Evolutionary conservation across 2,888 invertebrate genomes (phyloP), one percentile per base, ranked within the genome.

Genomic region (Drosophila infuscata): DNA sequence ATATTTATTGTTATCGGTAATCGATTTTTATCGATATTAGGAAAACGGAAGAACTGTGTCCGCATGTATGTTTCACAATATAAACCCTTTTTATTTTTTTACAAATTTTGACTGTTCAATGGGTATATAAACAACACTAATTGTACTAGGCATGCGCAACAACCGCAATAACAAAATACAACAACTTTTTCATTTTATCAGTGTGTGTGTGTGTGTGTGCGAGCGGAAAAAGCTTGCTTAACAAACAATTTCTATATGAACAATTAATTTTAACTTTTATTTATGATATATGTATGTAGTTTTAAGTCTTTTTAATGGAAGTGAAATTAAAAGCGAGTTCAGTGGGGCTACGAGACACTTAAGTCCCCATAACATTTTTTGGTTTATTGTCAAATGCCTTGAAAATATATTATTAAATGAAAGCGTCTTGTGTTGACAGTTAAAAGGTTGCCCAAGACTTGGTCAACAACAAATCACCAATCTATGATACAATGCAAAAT

Each of bases 221-320:
- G 54, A 54, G 61, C 69, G 64, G 69, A 76, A 77, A 76, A 72
- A 76, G 61, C 51, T 63, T 32, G n/a, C 74, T 65, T 35, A 35
- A 35, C 60, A 73, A 64, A 69, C 64, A 77, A 64, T 72, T 73
- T 69, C 61, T 74, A 65, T 62, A 77, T 52, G 74, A 63, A 61
- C 70, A 76, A 74, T 77, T 77, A 74, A 77, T 77, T 79, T 79
- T 79, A 63, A 62, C 70, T 79, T 79, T 79, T 79, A 79, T 79
- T 78, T 77, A 77, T 74, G 49, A 66, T 58, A 57, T 41, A 56
- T 38, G 17, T 12, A 59, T 35, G 25, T 12, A 12, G 9, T 15
- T 53, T 71, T 58, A 43, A 46, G 38, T 51, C 58, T 69, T 53
- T 58, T 61, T 68, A 53, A 46, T 63, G 59, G 60, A 52, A 76